phyloP scores from a whole-genome alignment of 2,888 invertebrate genomes.

The Lathronympha strigana region DNA sequence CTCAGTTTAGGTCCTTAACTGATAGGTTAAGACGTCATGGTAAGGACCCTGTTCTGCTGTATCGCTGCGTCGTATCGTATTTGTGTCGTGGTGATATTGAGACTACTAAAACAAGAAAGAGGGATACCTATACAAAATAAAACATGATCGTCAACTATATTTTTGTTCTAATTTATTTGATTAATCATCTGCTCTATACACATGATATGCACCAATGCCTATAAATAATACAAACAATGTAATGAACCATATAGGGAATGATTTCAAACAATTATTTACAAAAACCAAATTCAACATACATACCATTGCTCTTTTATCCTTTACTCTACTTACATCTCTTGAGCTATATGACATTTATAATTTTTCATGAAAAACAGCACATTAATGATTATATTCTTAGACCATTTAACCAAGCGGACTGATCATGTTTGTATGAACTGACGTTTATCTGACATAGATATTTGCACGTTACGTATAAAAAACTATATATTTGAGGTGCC shows the following conservation, averaged over 20 bases:
- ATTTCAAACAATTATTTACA: conserved; percentile 71
- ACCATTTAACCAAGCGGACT: too few relatives aligned
- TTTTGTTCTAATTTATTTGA: conserved; percentile 82
- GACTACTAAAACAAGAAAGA: background rate
- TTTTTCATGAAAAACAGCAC: conserved; percentile 31
- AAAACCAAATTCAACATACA: conserved; percentile 56
- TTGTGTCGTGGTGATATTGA: too few relatives aligned
- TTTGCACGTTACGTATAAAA: too few relatives aligned
- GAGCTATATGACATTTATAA: conserved; percentile 57
- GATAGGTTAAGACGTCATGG: too few relatives aligned
- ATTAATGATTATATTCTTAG: too few relatives aligned
- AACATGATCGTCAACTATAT: conserved; percentile 69
- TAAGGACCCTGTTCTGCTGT: too few relatives aligned
- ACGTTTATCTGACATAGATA: too few relatives aligned
- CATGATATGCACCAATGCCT: conserved; percentile 85
- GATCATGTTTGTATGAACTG: too few relatives aligned
- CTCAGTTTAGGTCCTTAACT: too few relatives aligned
- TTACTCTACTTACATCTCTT: conserved; percentile 59
- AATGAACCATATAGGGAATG: conserved; percentile 69
- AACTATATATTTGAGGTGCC: too few relatives aligned
- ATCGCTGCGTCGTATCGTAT: too few relatives aligned
- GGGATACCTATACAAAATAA: conserved; percentile 53
- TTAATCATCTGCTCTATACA: conserved; percentile 83
- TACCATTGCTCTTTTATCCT: conserved; percentile 64
- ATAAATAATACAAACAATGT: conserved; percentile 81